Conservation (phyloP, 2,797 vertebrate genomes). For the Adrianichthys oophorus region DNA sequence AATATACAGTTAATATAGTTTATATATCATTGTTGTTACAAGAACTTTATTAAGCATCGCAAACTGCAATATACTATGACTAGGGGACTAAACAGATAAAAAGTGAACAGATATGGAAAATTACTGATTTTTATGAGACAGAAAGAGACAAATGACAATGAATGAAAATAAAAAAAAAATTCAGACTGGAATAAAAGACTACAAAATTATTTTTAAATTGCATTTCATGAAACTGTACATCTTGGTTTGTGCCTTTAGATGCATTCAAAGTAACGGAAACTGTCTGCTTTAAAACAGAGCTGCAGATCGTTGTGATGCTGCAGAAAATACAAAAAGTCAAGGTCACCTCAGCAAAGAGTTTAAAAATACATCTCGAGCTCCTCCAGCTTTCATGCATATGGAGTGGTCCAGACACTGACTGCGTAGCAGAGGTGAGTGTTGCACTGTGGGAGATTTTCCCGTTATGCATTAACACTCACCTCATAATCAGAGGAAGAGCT, state of each 20-base stretch:
- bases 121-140: slow-evolving; percentile 1
- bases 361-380: slow-evolving; percentile 60
- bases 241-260: too few species aligned
- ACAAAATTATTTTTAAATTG: too few species aligned
- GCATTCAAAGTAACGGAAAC: slow-evolving; percentile 9
- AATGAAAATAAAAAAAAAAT: neutral
- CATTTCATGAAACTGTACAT: too few species aligned
- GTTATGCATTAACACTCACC: slow-evolving; percentile 39
- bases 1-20: slow-evolving; percentile 4
- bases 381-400: slow-evolving; percentile 59
- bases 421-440: slow-evolving; percentile 38
- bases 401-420: slow-evolving; percentile 52
- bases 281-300: slow-evolving; percentile 20
- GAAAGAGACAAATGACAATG: neutral
- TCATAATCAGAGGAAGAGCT: slow-evolving; percentile 75
- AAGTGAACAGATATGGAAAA: neutral
- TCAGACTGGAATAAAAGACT: too few species aligned
- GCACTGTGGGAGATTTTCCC: slow-evolving; percentile 56
- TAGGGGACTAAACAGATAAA: neutral
- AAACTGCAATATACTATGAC: neutral
- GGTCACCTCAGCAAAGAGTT: slow-evolving; percentile 48
- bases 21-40: slow-evolving; percentile 4
- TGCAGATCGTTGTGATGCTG: slow-evolving; percentile 26
- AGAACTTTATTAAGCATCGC: slow-evolving; percentile 13
- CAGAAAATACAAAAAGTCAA: slow-evolving; percentile 55